Evolutionary conservation across 2,113 vertebrate genomes (phyloP), one percentile per base, ranked within the genome.

Genomic region (Protomyctophum bolini): DNA sequence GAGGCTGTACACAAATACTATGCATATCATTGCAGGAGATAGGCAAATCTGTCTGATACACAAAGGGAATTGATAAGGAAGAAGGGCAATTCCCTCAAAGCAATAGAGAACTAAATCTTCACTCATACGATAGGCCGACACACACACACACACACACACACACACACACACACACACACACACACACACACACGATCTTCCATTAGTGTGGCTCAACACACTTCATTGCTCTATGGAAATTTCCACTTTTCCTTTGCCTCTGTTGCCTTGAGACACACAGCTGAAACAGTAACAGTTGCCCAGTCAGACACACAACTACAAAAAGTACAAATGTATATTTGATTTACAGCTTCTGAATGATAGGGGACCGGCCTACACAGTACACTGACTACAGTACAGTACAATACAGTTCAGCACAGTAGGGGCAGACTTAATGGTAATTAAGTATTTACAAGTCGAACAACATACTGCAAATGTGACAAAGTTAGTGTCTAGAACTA

Each of bases 81-180:
- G 6, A 56, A 7, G 11, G 8, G 75, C 70, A 65, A 72, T 77
- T 87, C 79, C 83, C 82, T 86, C 21, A 81, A 83, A 81, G 79
- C 77, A 76, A 77, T 51, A 85, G 64, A 79, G 72, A 73, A 77
- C 87, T 85, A 87, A 88, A 83, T 90, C 88, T 70, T 87, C 87
- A 81, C 82, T 83, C 80, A 86, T 66, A 87, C 75, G 79, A 82
- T 80, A 87, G 76, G 79, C 64, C 84, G 74, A 89, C 83, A 82
- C 81, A 84, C 84, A 80, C 79, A 87, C 85, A 77, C 76, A 78
- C 75, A 74, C 49, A 62, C 33, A 8, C 50, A n/a, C 41, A 14
- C 33, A 7, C 58, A 28, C n/a, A 10, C 58, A 63, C 69, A 48
- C 50, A 63, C 15, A 56, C 10, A 62, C 33, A 12, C 50, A n/a